phyloP scores from a whole-genome alignment of 2,797 vertebrate species.

The Argentina silus region DNA sequence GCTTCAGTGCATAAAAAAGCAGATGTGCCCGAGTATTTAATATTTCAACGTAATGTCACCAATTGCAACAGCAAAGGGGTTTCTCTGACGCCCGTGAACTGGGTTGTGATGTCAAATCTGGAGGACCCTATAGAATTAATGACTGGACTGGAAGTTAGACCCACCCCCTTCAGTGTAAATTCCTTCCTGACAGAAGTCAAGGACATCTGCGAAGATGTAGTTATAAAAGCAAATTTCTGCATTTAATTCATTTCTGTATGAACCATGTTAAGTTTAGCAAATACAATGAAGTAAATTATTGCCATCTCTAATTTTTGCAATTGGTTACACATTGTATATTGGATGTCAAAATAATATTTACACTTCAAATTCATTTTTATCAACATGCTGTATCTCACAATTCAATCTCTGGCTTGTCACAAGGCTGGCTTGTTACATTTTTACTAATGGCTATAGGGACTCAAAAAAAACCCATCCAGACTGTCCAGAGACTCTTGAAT shows the following conservation, averaged over 20 bases:
- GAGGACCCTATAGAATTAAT: conserved; percentile 60
- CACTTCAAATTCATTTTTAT: neutral
- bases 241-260: neutral
- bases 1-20: conserved; percentile 64
- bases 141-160: conserved; percentile 43
- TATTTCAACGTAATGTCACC: conserved; percentile 71
- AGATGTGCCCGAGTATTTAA: conserved; percentile 59
- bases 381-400: neutral
- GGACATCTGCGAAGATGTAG: conserved; percentile 22
- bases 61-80: conserved; percentile 45
- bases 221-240: neutral
- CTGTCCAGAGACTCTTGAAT: neutral
- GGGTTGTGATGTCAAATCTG: conserved; percentile 56
- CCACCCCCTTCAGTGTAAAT: conserved; percentile 10
- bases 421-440: neutral
- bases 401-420: conserved; percentile 1
- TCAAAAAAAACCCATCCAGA: neutral
- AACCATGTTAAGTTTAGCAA: no score
- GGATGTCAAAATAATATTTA: neutral
- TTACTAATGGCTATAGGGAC: neutral
- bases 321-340: neutral
- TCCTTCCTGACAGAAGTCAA: conserved; percentile 27
- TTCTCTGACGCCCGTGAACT: conserved; percentile 46
- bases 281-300: neutral
- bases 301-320: neutral